Evolutionary conservation across 92 coral and sea anemone genomes (phyloP), one percentile per base, ranked within the genome.

Genomic region (Epizoanthus stellaris): DNA sequence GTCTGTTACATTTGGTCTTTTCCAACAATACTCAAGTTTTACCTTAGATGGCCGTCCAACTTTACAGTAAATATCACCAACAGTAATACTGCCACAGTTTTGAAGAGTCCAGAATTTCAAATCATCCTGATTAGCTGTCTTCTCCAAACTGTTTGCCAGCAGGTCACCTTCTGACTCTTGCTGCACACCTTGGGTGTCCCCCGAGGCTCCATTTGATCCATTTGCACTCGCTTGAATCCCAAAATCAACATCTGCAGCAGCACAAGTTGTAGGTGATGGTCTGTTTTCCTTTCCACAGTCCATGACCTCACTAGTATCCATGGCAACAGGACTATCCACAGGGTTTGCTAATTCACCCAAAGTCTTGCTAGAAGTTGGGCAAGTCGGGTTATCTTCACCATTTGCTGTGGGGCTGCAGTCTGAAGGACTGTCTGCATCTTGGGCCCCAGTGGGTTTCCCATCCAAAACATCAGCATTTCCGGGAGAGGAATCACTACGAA

Each of bases 31-130:
- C 88, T 92, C 85, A 67, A 97, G 91, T 67, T 88, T 87, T 34
- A 97, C 73, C 87, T 97, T 97, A 20, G 94, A 77, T 4, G 99
- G 98, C 52, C 95, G 86, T 43, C 95, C 93, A 79, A 93, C 85
- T 81, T 88, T 93, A 64, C 95, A 92, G 71, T 92, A 97, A 15
- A 97, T 88, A 70, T 93, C 97, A 19, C 98, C 98, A 88, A 97
- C 73, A 12, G 98, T 97, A 10, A 95, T 77, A 69, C 73, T 93
- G 1, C 95, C 89, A 72, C 98, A 91, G 38, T 73, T 97, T 39
- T 85, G 88, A 67, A 85, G 80, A 10, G 86, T 92, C 99, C 99
- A 97, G 58, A 68, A 79, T 16, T 90, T 86, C 17, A 82, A 86
- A 13, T 64, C 73, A 11, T 42, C 19, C 30, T 39, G 6, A 36